Evolutionary conservation across 2,113 vertebrate genomes (phyloP).

Genomic region (Perognathus longimembris): DNA sequence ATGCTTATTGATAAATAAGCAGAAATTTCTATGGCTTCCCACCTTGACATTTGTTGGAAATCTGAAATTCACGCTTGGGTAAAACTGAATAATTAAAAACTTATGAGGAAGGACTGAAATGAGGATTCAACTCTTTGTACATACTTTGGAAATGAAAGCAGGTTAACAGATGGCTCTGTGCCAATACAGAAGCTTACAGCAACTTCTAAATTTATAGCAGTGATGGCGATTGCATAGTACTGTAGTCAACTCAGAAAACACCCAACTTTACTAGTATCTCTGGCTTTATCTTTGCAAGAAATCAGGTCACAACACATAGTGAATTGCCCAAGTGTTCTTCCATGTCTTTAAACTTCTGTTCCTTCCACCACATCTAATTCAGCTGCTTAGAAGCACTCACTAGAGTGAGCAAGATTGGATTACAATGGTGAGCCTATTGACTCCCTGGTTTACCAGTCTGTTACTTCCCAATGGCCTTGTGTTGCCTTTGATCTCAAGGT

Average conservation of each 20-base stretch:
- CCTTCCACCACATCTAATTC: background rate
- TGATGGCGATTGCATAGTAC: background rate
- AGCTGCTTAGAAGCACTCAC: no score
- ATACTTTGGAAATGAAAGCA: slow-evolving; percentile 6
- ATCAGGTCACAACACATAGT: background rate
- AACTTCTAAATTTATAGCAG: slow-evolving; percentile 9
- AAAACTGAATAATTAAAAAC: slow-evolving; percentile 41
- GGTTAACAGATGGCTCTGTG: slow-evolving; percentile 54
- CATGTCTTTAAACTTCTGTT: background rate
- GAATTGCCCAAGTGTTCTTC: background rate
- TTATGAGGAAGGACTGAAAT: slow-evolving; percentile 4
- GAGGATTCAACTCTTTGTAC: slow-evolving; percentile 48
- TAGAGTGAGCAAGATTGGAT: background rate
- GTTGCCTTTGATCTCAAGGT: background rate
- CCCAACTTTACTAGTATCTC: background rate
- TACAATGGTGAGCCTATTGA: no score
- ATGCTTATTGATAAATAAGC: slow-evolving; percentile 20
- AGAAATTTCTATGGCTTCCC: background rate
- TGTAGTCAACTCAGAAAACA: background rate
- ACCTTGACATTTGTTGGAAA: slow-evolving; percentile 31
- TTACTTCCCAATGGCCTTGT: background rate
- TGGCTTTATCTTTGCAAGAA: slow-evolving; percentile 2
- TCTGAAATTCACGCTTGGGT: background rate
- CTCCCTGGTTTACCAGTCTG: fast-evolving
- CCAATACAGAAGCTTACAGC: background rate